phyloP scores from a whole-genome alignment of 2,113 vertebrate genomes.

The Peromyscus californicus region DNA sequence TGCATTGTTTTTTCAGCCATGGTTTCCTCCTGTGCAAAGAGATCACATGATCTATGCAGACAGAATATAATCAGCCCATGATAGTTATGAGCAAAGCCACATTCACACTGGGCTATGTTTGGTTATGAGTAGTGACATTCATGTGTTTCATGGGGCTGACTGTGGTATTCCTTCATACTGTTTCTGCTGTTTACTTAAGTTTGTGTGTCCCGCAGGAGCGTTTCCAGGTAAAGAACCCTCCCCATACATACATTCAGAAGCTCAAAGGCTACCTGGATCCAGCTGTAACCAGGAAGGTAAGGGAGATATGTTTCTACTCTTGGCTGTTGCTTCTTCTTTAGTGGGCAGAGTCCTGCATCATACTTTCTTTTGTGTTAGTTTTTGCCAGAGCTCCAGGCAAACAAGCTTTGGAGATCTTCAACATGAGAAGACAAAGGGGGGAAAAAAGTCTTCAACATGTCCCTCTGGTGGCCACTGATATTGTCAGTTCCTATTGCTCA shows the following conservation, averaged over 20 bases:
- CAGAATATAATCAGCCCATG: neutral
- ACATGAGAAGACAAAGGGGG: neutral
- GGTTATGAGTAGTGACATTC: neutral
- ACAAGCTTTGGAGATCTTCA: neutral
- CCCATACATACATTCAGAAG: constrained; percentile 98
- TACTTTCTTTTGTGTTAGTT: constrained; percentile 63
- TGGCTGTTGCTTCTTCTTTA: rapidly evolving
- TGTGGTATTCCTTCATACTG: neutral
- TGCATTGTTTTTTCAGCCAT: neutral
- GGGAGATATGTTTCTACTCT: constrained; percentile 70
- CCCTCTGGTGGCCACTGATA: neutral
- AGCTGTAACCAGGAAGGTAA: constrained; percentile 98
- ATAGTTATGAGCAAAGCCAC: neutral
- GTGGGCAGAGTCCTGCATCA: neutral
- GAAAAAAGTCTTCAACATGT: neutral
- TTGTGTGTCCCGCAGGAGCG: constrained; percentile 90
- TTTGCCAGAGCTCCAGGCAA: constrained; percentile 12
- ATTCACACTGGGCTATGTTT: neutral
- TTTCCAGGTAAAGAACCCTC: constrained; percentile 99
- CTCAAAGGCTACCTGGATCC: constrained; percentile 97
- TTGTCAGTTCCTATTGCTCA: constrained; percentile 21
- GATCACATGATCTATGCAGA: neutral
- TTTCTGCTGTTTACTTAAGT: constrained; percentile 59
- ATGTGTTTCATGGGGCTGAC: neutral
- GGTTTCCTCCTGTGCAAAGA: neutral